These are phyloP conservation scores for Xenopus laevis DNA, from an alignment of 2,113 vertebrate genomes.

Conservation along the genomic window DNA sequence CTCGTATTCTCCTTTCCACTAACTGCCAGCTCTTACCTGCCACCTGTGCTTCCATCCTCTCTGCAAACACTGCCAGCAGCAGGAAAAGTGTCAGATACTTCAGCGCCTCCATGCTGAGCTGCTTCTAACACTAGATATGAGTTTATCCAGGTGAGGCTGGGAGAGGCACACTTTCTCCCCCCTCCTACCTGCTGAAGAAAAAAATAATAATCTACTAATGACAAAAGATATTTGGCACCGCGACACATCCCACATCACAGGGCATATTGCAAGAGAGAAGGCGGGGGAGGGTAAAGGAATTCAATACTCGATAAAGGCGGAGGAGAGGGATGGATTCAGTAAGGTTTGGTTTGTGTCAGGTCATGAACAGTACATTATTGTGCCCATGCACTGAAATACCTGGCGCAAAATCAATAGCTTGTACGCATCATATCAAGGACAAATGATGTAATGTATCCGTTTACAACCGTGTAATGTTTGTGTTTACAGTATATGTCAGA, in stretches of 20 bases:
- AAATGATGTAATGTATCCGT: too few species aligned
- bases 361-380: too few species aligned
- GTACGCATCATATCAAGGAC: too few species aligned
- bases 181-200: slow-evolving; percentile 4
- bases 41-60: neutral
- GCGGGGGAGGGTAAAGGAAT: too few species aligned
- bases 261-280: too few species aligned
- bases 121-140: neutral
- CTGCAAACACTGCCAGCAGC: neutral
- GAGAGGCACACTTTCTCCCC: neutral
- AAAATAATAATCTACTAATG: neutral
- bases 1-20: neutral
- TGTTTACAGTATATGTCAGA: too few species aligned
- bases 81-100: slow-evolving; percentile 3
- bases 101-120: neutral
- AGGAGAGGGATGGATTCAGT: too few species aligned
- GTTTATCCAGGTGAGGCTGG: neutral
- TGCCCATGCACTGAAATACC: too few species aligned
- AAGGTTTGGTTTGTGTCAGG: too few species aligned
- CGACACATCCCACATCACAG: neutral
- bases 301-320: too few species aligned
- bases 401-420: too few species aligned
- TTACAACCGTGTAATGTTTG: too few species aligned
- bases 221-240: neutral
- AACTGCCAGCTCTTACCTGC: slow-evolving; percentile 3